Percentiles rank a stretch among this genome's conserved stretches.
Conservation (phyloP, 1,140 invertebrate genomes). For the Stenopsyche tienmushanensis region DNA sequence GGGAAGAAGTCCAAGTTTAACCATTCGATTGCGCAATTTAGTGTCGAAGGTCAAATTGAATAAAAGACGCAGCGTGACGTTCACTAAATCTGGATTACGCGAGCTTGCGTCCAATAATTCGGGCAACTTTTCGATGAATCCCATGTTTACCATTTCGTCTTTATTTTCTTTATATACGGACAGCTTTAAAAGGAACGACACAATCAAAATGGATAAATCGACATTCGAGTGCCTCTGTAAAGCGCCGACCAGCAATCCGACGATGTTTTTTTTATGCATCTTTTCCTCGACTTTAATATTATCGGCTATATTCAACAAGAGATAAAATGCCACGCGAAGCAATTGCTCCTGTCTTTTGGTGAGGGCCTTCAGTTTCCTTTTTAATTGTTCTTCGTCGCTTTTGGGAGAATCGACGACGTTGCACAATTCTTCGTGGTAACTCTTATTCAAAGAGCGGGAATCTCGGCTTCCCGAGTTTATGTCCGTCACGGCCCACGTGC, state of each 20-base stretch:
- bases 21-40: slow-evolving; percentile 83
- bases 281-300: slow-evolving; percentile 94
- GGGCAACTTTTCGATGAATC: slow-evolving; percentile 74
- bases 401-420: slow-evolving; percentile 57
- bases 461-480: slow-evolving; percentile 53
- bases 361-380: slow-evolving; percentile 74
- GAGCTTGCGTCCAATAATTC: slow-evolving; percentile 64
- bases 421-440: slow-evolving; percentile 65
- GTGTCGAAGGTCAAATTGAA: slow-evolving; percentile 98
- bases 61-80: slow-evolving; percentile 82
- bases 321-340: slow-evolving; percentile 83
- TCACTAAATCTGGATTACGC: slow-evolving; percentile 78
- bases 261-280: slow-evolving; percentile 93
- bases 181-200: slow-evolving; percentile 93
- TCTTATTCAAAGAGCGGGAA: slow-evolving; percentile 58
- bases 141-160: slow-evolving; percentile 80
- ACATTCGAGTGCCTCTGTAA: slow-evolving; percentile 81
- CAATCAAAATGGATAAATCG: slow-evolving; percentile 87
- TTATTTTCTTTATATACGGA: slow-evolving; percentile 95
- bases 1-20: slow-evolving; percentile 83
- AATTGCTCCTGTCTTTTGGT: slow-evolving; percentile 92
- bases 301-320: slow-evolving; percentile 93
- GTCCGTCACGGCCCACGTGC: slow-evolving; percentile 62
- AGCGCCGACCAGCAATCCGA: slow-evolving; percentile 83
- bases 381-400: slow-evolving; percentile 81